A percentile compares a stretch with the other conserved stretches of the same genome.
Conservation (phyloP, 1,140 invertebrate species). For the Metaphire vulgaris region DNA sequence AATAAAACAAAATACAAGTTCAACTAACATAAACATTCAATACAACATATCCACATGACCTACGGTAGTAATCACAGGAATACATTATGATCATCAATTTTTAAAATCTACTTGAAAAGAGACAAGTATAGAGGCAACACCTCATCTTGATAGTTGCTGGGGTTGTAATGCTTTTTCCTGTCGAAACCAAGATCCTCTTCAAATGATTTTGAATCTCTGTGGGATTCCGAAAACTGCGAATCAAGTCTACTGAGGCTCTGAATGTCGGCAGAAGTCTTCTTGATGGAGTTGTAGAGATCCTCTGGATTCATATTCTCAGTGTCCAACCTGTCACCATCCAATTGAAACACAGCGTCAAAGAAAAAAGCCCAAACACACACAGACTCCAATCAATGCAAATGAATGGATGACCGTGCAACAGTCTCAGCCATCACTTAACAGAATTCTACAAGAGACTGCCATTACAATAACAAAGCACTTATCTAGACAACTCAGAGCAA, state of each 20-base stretch:
- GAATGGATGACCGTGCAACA: not conserved
- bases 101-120: too few relatives aligned
- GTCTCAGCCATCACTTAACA: not conserved
- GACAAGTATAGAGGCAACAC: too few relatives aligned
- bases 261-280: constrained; percentile 86
- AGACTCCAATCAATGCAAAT: constrained; percentile 16
- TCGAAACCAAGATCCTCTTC: constrained; percentile 36
- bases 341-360: constrained; percentile 20
- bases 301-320: constrained; percentile 71
- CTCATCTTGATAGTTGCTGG: constrained; percentile 43
- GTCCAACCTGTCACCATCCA: constrained; percentile 53
- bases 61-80: too few relatives aligned
- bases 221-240: constrained; percentile 41
- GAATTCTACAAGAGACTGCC: too few relatives aligned
- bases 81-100: too few relatives aligned
- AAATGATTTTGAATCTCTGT: not conserved
- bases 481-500: too few relatives aligned
- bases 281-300: constrained; percentile 72
- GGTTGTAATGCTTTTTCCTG: constrained; percentile 37
- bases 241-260: constrained; percentile 67
- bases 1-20: too few relatives aligned
- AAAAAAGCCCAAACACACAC: constrained; percentile 10
- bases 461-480: too few relatives aligned
- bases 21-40: too few relatives aligned
- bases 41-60: too few relatives aligned